Conservation (phyloP, 2,797 vertebrate species). For the Dipus sagitta region DNA sequence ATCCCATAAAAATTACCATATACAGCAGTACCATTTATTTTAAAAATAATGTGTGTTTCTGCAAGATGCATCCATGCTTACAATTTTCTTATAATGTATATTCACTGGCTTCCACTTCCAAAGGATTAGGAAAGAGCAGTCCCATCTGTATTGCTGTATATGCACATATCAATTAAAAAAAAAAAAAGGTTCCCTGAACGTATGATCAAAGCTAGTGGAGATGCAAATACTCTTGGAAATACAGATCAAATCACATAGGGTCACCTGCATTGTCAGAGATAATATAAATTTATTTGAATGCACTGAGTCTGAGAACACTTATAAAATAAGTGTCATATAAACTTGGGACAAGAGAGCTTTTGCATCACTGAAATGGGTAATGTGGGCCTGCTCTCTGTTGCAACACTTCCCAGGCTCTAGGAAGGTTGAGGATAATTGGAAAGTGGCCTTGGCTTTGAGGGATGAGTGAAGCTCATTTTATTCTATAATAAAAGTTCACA, state of each 20-base stretch:
- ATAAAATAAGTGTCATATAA: slow-evolving; percentile 66
- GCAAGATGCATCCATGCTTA: slow-evolving; percentile 43
- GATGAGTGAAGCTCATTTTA: background rate
- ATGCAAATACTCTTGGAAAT: slow-evolving; percentile 75
- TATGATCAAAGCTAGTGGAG: slow-evolving; percentile 75
- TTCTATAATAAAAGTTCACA: background rate
- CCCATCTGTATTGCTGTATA: slow-evolving; percentile 52
- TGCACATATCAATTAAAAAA: slow-evolving; percentile 51
- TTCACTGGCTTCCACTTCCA: slow-evolving; percentile 67
- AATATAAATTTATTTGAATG: slow-evolving; percentile 81
- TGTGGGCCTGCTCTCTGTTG: background rate
- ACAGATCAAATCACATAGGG: slow-evolving; percentile 71
- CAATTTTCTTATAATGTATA: slow-evolving; percentile 69
- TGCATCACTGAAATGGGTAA: slow-evolving; percentile 33
- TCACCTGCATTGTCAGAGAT: slow-evolving; percentile 71
- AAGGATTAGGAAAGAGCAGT: slow-evolving; percentile 73
- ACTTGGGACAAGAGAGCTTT: slow-evolving; percentile 50
- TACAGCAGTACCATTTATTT: slow-evolving; percentile 3
- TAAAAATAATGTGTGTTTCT: background rate
- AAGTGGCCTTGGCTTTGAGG: background rate
- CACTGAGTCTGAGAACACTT: slow-evolving; percentile 73
- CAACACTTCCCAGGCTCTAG: background rate
- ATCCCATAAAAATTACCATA: background rate
- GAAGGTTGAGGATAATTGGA: slow-evolving; percentile 20
- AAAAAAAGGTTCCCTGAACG: slow-evolving; percentile 59